These are phyloP conservation scores for Galleria mellonella DNA, from an alignment of 1,140 invertebrate species.

Conservation along the genomic window DNA sequence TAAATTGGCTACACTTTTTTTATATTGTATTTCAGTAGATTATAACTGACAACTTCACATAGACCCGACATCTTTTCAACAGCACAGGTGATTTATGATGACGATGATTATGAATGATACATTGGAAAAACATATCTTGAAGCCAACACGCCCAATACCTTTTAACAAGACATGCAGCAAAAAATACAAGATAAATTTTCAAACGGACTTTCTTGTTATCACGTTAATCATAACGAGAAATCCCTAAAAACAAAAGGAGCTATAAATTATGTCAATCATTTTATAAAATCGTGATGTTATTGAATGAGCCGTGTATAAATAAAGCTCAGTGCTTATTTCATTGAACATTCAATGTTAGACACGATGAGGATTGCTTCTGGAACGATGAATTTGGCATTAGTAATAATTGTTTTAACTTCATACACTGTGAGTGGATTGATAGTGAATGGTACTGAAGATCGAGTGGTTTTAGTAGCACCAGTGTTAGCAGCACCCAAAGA, in stretches of 20 bases:
- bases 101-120: too few species aligned
- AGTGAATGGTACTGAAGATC: constrained; percentile 12
- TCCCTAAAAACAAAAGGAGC: constrained; percentile 8
- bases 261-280: constrained; percentile 16
- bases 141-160: too few species aligned
- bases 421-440: not conserved
- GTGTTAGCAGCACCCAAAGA: constrained; percentile 38
- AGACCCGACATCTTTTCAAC: too few species aligned
- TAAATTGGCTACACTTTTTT: too few species aligned
- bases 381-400: constrained; percentile 1
- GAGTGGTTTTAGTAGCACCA: constrained; percentile 36
- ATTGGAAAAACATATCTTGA: too few species aligned
- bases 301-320: constrained; percentile 37
- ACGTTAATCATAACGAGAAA: too few species aligned
- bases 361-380: constrained; percentile 16
- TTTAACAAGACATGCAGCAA: too few species aligned
- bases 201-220: too few species aligned
- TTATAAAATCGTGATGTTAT: constrained; percentile 37
- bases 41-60: too few species aligned
- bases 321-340: constrained; percentile 19
- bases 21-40: too few species aligned
- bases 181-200: too few species aligned
- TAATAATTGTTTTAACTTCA: not conserved
- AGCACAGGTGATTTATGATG: too few species aligned
- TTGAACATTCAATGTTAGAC: constrained; percentile 11